Percentiles rank a stretch among this genome's conserved stretches.
phyloP scores from a whole-genome alignment of 2,888 invertebrate genomes.

The Drosophila meridiana region DNA sequence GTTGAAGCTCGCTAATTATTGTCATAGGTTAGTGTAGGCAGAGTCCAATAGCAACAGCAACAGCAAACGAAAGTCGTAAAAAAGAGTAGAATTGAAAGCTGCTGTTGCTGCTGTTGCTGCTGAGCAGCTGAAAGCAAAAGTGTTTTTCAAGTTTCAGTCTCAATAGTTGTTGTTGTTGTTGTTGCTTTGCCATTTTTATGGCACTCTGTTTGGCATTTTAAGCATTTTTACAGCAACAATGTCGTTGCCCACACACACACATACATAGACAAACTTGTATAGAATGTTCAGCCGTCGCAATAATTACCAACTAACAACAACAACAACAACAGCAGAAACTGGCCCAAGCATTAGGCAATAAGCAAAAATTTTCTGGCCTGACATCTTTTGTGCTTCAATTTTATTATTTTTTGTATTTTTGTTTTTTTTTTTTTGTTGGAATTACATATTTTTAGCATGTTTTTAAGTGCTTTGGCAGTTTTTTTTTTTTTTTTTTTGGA shows the following conservation, averaged over 20 bases:
- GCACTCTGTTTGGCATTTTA: constrained; percentile 65
- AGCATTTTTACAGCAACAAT: constrained; percentile 64
- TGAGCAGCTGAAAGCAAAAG: constrained; percentile 78
- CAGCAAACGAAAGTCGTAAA: constrained; percentile 60
- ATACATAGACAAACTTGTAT: constrained; percentile 20
- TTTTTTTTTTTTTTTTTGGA: constrained; percentile 11
- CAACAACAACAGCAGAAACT: constrained; percentile 22
- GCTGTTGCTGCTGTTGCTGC: constrained; percentile 52
- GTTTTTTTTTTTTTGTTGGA: constrained; percentile 24
- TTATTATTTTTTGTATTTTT: constrained; percentile 16
- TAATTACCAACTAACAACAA: constrained; percentile 42
- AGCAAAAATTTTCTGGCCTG: constrained; percentile 43
- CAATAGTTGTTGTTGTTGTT: constrained; percentile 20
- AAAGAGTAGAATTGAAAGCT: constrained; percentile 21
- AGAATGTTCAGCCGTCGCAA: constrained; percentile 45
- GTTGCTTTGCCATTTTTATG: constrained; percentile 56
- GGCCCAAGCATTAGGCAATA: constrained; percentile 58
- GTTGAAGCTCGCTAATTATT: constrained; percentile 76
- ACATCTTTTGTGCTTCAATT: constrained; percentile 54
- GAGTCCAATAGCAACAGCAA: constrained; percentile 27
- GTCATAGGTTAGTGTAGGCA: constrained; percentile 82
- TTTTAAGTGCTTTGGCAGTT: constrained; percentile 53
- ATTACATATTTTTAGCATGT: constrained; percentile 46
- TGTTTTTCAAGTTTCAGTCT: constrained; percentile 46
- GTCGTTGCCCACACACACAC: constrained; percentile 53